A percentile compares a stretch with the other conserved stretches of the same genome.
Evolutionary conservation across 2,888 invertebrate species (phyloP).

Genomic region (Altica lythri): DNA sequence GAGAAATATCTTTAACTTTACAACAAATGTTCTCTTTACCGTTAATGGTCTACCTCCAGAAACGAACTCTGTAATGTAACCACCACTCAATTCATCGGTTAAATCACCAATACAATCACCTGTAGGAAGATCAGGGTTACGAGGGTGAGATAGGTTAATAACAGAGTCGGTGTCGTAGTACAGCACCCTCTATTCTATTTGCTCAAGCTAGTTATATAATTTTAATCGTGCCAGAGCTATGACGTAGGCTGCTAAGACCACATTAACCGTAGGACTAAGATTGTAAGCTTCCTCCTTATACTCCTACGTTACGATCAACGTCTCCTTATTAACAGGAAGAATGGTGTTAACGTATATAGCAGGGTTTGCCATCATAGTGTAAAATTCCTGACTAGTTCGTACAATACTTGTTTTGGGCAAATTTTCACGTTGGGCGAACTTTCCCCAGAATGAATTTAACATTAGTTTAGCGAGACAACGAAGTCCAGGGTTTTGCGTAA

Average conservation of each 20-base stretch:
- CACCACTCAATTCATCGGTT: too few species aligned
- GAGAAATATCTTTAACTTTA: background rate
- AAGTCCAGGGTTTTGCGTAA: conserved; percentile 37
- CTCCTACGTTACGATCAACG: conserved; percentile 36
- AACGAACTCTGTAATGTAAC: conserved; percentile 48
- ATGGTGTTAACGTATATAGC: conserved; percentile 15
- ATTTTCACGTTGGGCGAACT: conserved; percentile 34
- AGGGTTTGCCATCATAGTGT: conserved; percentile 20
- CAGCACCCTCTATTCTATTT: conserved; percentile 42
- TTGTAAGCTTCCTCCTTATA: conserved; percentile 32
- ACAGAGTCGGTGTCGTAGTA: conserved; percentile 53
- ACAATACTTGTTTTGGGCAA: conserved; percentile 27
- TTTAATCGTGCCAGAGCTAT: too few species aligned
- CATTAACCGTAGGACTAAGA: conserved; percentile 37
- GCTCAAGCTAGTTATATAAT: conserved; percentile 25
- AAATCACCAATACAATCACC: conserved; percentile 50
- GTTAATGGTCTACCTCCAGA: conserved; percentile 40
- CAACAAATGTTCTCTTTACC: background rate
- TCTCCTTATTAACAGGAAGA: conserved; percentile 25
- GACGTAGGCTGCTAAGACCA: conserved; percentile 39
- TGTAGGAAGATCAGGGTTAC: conserved; percentile 41
- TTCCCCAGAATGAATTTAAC: conserved; percentile 46
- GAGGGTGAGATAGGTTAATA: conserved; percentile 38
- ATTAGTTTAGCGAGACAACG: conserved; percentile 42
- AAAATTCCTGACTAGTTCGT: conserved; percentile 11